Base-by-base conservation (phyloP, 2,797 vertebrate genomes). In the Threskiornis aethiopicus region DNA sequence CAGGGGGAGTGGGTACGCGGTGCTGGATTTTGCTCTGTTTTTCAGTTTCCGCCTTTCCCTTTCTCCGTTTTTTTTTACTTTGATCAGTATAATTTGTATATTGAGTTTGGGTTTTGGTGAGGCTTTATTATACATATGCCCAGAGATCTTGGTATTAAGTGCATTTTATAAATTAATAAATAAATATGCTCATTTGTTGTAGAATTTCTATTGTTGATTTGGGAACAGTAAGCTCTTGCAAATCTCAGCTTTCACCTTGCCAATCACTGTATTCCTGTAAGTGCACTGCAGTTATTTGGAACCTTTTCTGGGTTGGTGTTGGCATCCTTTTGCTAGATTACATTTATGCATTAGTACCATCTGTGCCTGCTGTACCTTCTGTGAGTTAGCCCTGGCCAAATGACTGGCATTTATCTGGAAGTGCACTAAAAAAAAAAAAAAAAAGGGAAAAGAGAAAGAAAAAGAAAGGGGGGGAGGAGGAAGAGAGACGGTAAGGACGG, bases 271-370 rank as follows among this genome's bases (percentile, higher is more conserved):
- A 98, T 98, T 97, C 97, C 98, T 98, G 94, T 96, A 98, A 98
- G 97, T 98, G 98, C 98, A 98, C 99, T 98, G 98, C 98, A 99
- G 99, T 98, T 99, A 99, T 99, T 99, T 99, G 99, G 99, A 99
- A 98, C 98, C 98, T 98, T 98, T 98, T 99, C 98, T 97, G 98
- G 98, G 97, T 98, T 99, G 98, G 99, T 98, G 98, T 98, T 98
- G 99, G 98, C 98, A 98, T 99, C 98, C 98, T 99, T 99, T 99
- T 98, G 98, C 99, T 99, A 99, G 99, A 99, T 99, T 99, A 99
- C 98, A 99, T 99, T 99, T 99, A 99, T 99, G 99, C 99, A 99
- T 99, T 99, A 99, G 99, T 98, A 98, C 99, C 99, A 99, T 99
- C 99, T 99, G 99, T 99, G 99, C 99, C 98, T 99, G 98, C 98